A percentile compares a stretch with the other conserved stretches of the same genome.
phyloP scores from a whole-genome alignment of 2,888 invertebrate species.

The Heliconius charithonia region DNA sequence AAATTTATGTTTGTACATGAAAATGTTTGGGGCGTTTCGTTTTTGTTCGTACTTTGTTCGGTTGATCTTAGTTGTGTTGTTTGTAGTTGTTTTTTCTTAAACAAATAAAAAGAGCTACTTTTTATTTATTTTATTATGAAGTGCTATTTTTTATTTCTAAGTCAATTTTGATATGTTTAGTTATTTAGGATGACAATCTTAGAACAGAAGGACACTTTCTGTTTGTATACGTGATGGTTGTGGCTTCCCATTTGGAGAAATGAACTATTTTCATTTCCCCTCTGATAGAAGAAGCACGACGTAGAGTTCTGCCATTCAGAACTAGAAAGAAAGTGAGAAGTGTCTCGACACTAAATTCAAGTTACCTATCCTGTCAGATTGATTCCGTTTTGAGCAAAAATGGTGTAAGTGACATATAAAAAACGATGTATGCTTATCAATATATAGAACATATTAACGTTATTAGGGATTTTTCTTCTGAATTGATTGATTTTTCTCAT shows the following conservation, averaged over 20 bases:
- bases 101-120: too few relatives aligned
- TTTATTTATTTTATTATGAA: too few relatives aligned
- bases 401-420: background rate
- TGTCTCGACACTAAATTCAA: background rate
- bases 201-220: background rate
- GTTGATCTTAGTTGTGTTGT: background rate
- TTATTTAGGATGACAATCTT: background rate
- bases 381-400: background rate
- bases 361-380: background rate
- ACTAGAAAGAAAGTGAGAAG: background rate
- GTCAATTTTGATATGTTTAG: background rate
- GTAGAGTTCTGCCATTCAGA: too few relatives aligned
- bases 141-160: background rate
- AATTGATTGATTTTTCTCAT: too few relatives aligned
- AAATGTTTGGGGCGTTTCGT: slow-evolving; percentile 30
- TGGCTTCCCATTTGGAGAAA: too few relatives aligned
- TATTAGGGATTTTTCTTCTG: too few relatives aligned
- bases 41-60: slow-evolving; percentile 24
- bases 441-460: too few relatives aligned
- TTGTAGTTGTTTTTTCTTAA: background rate
- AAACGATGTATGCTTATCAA: too few relatives aligned
- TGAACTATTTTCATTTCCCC: too few relatives aligned
- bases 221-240: background rate
- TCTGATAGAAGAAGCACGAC: too few relatives aligned
- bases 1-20: slow-evolving; percentile 40